These are phyloP conservation scores for Ormyrus labotus DNA, from an alignment of 2,888 invertebrate genomes.

Conservation along the genomic window DNA sequence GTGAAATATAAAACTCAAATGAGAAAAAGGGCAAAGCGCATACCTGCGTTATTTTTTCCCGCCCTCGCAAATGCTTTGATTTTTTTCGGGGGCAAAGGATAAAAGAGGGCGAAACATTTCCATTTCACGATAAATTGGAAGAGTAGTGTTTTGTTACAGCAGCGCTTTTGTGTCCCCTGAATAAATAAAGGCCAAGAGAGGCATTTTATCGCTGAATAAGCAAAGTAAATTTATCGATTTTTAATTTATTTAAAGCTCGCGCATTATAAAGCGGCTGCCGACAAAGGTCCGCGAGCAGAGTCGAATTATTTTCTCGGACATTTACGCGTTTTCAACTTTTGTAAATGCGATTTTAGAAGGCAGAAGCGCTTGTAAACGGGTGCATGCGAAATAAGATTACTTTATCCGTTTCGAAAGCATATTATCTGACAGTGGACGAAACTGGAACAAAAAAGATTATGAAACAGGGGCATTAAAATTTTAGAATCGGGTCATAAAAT, in stretches of 20 bases:
- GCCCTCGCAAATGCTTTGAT: not conserved
- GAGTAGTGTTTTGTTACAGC: slow-evolving; percentile 20
- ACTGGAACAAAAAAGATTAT: slow-evolving; percentile 2
- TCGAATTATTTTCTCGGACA: not conserved
- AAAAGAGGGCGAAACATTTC: slow-evolving; percentile 4
- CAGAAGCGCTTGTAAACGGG: not conserved
- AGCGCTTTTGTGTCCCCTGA: not conserved
- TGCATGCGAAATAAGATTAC: slow-evolving; percentile 13
- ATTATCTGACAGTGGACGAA: slow-evolving; percentile 6
- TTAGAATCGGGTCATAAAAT: slow-evolving; percentile 21
- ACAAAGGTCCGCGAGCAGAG: not conserved
- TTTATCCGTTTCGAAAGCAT: slow-evolving; percentile 16
- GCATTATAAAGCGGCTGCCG: not conserved
- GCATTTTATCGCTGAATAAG: not conserved
- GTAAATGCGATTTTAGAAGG: not conserved
- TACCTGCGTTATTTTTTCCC: slow-evolving; percentile 4
- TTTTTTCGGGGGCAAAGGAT: too few relatives aligned
- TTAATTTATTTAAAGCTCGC: not conserved
- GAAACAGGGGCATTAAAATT: slow-evolving; percentile 7
- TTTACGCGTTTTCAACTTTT: slow-evolving; percentile 10
- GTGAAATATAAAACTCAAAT: slow-evolving; percentile 31
- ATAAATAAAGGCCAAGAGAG: too few relatives aligned
- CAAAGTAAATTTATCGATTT: slow-evolving; percentile 16
- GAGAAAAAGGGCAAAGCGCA: slow-evolving; percentile 12
- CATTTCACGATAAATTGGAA: not conserved